Evolutionary conservation across 1,140 invertebrate species (phyloP).

Genomic region (Antheraea pernyi): DNA sequence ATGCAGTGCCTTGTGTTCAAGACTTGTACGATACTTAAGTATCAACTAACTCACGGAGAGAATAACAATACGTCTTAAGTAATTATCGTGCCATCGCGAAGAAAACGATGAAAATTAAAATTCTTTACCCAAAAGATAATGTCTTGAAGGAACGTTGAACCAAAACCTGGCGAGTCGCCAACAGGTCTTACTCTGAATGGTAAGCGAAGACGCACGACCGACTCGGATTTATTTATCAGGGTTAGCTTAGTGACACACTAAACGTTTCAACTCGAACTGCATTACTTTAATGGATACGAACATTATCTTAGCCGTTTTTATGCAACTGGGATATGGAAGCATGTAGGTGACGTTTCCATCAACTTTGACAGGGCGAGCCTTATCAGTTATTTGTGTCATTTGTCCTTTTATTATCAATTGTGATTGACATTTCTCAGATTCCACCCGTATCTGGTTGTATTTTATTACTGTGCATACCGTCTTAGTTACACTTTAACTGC

Average conservation of each 20-base stretch:
- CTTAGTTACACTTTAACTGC: not conserved
- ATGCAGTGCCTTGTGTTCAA: too few species aligned
- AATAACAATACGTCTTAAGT: not conserved
- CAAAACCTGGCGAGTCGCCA: constrained; percentile 51
- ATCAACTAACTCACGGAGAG: too few species aligned
- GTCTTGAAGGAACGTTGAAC: constrained; percentile 33
- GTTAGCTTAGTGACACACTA: constrained; percentile 40
- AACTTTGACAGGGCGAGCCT: constrained; percentile 27
- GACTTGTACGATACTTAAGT: too few species aligned
- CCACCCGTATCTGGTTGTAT: not conserved
- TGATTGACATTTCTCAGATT: constrained; percentile 1
- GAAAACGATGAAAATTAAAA: constrained; percentile 51
- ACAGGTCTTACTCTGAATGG: constrained; percentile 53
- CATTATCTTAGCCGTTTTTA: constrained; percentile 18
- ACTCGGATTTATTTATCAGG: constrained; percentile 51
- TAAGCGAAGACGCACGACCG: constrained; percentile 37
- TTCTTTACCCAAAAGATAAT: constrained; percentile 50
- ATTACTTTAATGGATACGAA: constrained; percentile 16
- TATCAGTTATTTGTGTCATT: constrained; percentile 18
- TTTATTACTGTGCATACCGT: not conserved
- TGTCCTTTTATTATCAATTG: constrained; percentile 20
- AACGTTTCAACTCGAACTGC: constrained; percentile 19
- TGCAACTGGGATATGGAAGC: not conserved
- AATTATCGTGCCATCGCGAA: not conserved
- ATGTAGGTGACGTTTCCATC: constrained; percentile 12